Base-by-base conservation (phyloP, 2,113 vertebrate genomes). In the Buteo buteo region DNA sequence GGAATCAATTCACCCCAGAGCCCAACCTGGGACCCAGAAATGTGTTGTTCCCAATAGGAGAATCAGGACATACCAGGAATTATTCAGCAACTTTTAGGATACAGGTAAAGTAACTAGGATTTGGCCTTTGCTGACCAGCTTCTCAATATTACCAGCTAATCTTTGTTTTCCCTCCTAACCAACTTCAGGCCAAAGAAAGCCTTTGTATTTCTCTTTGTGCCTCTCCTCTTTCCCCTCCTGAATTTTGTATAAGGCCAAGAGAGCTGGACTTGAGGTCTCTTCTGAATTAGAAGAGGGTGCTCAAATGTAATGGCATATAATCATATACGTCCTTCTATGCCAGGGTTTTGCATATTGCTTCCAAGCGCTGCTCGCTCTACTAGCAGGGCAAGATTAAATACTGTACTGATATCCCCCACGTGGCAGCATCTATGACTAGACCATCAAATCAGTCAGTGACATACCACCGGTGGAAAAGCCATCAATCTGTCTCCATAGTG, bases 401-500 rank as follows among this genome's bases (percentile, higher is more conserved):
- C 28, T 38, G 29, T 6, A 22, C 42, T 49, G 61, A 38, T 42
- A 65, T 64, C 28, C 65, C 47, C 71, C 85, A 61, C 0, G 0
- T 83, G 79, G 54, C 79, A 86, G 45, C 82, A 49, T 31, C 88
- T 83, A 5, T 32, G 66, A 29, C 87, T 50, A 52, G 67, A 50
- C 34, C 82, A 83, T 72, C 88, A 71, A 40, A 89, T 72, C 93
- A 78, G 79, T 74, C 38, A 32, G 69, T 82, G 88, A 76, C 92
- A 78, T 18, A 22, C 21, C 18, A 52, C 36, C 0, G 0, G 31
- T 80, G 78, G 55, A 91, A 91, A 91, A 79, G 36, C 45, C 91
- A 91, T 88, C 77, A 49, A 10, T 91, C 76, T 83, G 72, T 84
- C 83, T 94, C 94, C 81, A 61, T 15, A 82, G 52, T 89, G 91